Percentiles rank a stretch among this genome's conserved stretches.
phyloP scores from a whole-genome alignment of 2,797 vertebrate genomes.

The Chromobotia macracanthus region DNA sequence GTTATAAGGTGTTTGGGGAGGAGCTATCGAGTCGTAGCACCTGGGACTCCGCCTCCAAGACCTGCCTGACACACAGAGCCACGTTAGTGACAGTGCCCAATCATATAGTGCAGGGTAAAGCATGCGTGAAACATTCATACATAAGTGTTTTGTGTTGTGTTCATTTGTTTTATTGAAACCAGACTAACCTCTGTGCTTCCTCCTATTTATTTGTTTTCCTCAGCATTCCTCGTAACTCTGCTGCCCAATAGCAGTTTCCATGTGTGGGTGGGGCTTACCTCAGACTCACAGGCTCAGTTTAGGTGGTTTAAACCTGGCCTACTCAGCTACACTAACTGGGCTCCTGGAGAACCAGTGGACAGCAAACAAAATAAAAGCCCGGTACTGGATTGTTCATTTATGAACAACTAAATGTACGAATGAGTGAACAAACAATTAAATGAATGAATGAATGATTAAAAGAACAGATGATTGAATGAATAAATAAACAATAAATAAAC shows the following conservation, averaged over 20 bases:
- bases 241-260: constrained; percentile 83
- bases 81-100: constrained; percentile 84
- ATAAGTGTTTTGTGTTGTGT: not conserved
- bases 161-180: constrained; percentile 7
- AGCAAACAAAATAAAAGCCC: constrained; percentile 76
- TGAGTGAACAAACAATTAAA: too few relatives aligned
- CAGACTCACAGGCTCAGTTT: constrained; percentile 86
- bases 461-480: not conserved
- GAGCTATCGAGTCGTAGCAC: constrained; percentile 75
- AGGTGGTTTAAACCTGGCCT: constrained; percentile 84
- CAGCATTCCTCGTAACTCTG: constrained; percentile 91
- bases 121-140: not conserved
- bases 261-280: constrained; percentile 90
- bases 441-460: not conserved
- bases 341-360: constrained; percentile 88
- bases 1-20: constrained; percentile 85
- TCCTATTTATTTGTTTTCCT: constrained; percentile 4
- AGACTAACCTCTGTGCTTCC: not conserved
- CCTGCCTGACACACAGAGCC: constrained; percentile 83
- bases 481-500: too few relatives aligned
- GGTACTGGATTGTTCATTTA: constrained; percentile 59
- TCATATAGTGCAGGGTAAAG: constrained; percentile 88
- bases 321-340: constrained; percentile 89
- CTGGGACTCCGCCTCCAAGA: constrained; percentile 86
- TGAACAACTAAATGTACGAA: too few relatives aligned